phyloP scores from a whole-genome alignment of 2,113 vertebrate genomes.

The Spea bombifrons region DNA sequence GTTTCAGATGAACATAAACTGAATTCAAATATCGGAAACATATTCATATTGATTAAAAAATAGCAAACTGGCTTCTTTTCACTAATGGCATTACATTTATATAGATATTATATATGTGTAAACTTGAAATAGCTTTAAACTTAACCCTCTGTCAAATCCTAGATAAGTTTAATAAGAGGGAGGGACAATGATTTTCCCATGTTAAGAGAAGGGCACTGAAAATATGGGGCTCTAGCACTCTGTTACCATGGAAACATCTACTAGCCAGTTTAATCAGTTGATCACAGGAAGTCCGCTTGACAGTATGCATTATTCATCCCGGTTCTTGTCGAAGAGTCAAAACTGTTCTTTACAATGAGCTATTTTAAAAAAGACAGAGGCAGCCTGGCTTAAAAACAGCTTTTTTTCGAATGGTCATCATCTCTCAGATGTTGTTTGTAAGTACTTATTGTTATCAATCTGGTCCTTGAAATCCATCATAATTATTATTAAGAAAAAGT shows the following conservation, averaged over 20 bases:
- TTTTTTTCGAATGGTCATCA: constrained; percentile 43
- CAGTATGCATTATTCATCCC: constrained; percentile 73
- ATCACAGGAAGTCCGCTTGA: constrained; percentile 68
- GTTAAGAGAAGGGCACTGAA: constrained; percentile 57
- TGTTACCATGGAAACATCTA: constrained; percentile 76
- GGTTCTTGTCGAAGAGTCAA: constrained; percentile 70
- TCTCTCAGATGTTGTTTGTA: constrained; percentile 57
- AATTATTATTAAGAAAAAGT: constrained; percentile 5
- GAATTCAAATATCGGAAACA: constrained; percentile 1
- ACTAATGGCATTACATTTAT: too few species aligned
- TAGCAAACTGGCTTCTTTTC: too few species aligned
- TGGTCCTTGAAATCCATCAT: constrained; percentile 15
- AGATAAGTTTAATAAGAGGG: constrained; percentile 58
- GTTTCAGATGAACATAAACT: not conserved
- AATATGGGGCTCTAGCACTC: constrained; percentile 69
- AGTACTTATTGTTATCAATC: constrained; percentile 60
- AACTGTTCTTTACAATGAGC: constrained; percentile 67
- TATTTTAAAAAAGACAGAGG: constrained; percentile 65
- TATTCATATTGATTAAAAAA: not conserved
- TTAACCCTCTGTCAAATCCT: constrained; percentile 49
- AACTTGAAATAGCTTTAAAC: constrained; percentile 42
- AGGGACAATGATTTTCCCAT: constrained; percentile 59
- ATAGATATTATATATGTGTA: not conserved
- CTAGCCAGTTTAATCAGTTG: constrained; percentile 73
- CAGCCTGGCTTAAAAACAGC: constrained; percentile 57